A percentile compares a stretch with the other conserved stretches of the same genome.
Evolutionary conservation across 1,140 invertebrate species (phyloP).

Genomic region (Drosophila grimshawi): DNA sequence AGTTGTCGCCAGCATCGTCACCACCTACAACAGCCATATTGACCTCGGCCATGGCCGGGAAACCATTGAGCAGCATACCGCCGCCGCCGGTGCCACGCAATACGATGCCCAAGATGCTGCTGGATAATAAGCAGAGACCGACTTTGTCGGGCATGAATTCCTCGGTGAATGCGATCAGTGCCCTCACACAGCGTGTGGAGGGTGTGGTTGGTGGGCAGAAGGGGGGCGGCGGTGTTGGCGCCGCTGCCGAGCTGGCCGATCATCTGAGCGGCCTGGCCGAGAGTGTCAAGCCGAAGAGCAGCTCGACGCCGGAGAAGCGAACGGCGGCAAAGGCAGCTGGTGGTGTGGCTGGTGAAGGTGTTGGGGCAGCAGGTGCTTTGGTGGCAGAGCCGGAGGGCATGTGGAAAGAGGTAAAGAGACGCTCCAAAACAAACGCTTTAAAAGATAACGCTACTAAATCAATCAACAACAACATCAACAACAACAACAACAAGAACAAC

Average conservation of each 20-base stretch:
- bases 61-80: conserved; percentile 87
- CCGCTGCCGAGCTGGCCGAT: conserved; percentile 73
- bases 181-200: conserved; percentile 85
- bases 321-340: conserved; percentile 35
- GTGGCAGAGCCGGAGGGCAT: conserved; percentile 80
- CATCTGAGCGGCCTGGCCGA: conserved; percentile 80
- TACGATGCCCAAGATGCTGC: conserved; percentile 69
- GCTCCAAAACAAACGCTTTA: conserved; percentile 85
- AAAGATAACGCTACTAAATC: conserved; percentile 84
- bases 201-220: conserved; percentile 75
- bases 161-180: conserved; percentile 73
- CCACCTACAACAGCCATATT: conserved; percentile 70
- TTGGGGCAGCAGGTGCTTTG: conserved; percentile 67
- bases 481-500: conserved; percentile 65
- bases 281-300: conserved; percentile 75
- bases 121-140: conserved; percentile 55
- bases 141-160: conserved; percentile 60
- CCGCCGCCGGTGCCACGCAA: conserved; percentile 88
- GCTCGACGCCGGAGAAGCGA: conserved; percentile 68
- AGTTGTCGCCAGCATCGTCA: conserved; percentile 27
- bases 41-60: conserved; percentile 85
- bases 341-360: conserved; percentile 17
- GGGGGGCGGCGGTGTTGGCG: conserved; percentile 83
- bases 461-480: conserved; percentile 62
- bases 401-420: conserved; percentile 86